Evolutionary conservation across 1,140 invertebrate genomes (phyloP).

Genomic region (Aphelenchoides avenae): DNA sequence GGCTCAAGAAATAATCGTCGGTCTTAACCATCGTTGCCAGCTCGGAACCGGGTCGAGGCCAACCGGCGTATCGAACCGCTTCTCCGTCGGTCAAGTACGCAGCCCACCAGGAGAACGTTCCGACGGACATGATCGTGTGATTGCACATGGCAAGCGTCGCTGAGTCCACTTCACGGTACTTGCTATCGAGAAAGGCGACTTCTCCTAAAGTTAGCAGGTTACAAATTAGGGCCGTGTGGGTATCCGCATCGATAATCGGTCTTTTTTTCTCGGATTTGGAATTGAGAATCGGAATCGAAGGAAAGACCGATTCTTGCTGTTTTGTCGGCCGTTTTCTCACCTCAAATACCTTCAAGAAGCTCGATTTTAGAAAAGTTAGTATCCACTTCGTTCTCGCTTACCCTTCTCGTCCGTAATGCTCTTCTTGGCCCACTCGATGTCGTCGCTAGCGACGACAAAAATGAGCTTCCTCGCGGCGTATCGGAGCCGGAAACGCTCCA

Average conservation of each 20-base stretch:
- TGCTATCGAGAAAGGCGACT: constrained; percentile 21
- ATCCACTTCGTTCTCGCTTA: constrained; percentile 1
- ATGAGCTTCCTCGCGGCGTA: constrained; percentile 12
- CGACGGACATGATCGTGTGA: constrained; percentile 53
- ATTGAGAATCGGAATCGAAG: not conserved
- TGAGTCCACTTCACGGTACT: constrained; percentile 49
- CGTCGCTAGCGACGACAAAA: constrained; percentile 33
- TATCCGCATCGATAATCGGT: not conserved
- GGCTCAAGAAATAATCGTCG: constrained; percentile 27
- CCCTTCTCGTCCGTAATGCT: constrained; percentile 21
- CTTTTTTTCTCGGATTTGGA: constrained; percentile 7
- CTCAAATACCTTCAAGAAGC: constrained; percentile 6
- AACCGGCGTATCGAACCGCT: constrained; percentile 33
- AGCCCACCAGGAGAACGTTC: constrained; percentile 57
- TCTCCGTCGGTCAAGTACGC: constrained; percentile 48
- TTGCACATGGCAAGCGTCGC: constrained; percentile 49
- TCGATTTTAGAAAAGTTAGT: not conserved
- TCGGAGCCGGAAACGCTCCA: constrained; percentile 12
- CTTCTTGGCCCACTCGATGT: constrained; percentile 25
- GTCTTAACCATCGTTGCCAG: constrained; percentile 26
- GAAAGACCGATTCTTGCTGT: not conserved
- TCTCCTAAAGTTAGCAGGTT: constrained; percentile 8
- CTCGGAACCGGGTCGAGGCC: constrained; percentile 28
- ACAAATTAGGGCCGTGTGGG: not conserved
- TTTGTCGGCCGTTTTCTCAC: constrained; percentile 5